These are phyloP conservation scores for Rambutsinella grinnellia DNA, from an alignment of 2,888 invertebrate species.

Conservation along the genomic window DNA sequence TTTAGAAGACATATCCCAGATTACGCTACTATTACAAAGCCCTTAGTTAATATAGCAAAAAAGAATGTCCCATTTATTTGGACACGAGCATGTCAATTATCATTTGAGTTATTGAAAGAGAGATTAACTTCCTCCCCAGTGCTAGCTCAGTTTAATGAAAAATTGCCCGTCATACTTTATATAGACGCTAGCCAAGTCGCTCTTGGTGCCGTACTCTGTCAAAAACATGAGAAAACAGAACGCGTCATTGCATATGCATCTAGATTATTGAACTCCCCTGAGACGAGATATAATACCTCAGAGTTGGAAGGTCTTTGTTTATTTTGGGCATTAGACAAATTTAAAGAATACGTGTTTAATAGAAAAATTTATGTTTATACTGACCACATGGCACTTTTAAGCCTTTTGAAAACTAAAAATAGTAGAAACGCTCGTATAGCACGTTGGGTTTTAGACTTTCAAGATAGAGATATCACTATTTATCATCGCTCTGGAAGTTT, in stretches of 20 bases:
- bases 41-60: conserved; percentile 5
- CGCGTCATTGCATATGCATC: not conserved
- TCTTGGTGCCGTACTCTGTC: not conserved
- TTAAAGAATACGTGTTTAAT: not conserved
- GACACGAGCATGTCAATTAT: conserved; percentile 11
- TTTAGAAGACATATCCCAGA: not conserved
- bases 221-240: not conserved
- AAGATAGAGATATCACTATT: not conserved
- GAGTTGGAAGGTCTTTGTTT: conserved; percentile 5
- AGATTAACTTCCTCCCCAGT: not conserved
- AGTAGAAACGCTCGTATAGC: conserved; percentile 5
- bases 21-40: conserved; percentile 2
- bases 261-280: not conserved
- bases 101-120: conserved; percentile 19
- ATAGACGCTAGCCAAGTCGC: not conserved
- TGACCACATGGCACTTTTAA: not conserved
- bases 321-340: not conserved
- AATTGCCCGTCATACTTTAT: not conserved
- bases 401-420: not conserved
- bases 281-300: not conserved
- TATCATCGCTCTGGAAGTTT: not conserved
- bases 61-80: conserved; percentile 7
- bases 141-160: conserved; percentile 9
- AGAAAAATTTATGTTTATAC: not conserved
- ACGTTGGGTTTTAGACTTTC: conserved; percentile 8